phyloP scores from a whole-genome alignment of 1,140 invertebrate genomes.

The Heliconius congener region DNA sequence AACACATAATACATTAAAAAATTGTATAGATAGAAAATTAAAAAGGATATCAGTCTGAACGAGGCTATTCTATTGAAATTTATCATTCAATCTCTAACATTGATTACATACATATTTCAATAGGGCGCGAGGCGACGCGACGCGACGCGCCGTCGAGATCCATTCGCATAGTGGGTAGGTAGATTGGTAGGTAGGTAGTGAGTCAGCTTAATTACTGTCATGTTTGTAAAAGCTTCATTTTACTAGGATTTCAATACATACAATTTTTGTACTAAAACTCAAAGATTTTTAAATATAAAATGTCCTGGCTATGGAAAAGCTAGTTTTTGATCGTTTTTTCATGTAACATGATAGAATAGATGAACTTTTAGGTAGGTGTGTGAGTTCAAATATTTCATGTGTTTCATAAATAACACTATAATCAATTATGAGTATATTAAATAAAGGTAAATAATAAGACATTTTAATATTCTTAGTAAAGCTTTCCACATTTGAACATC shows the following conservation, averaged over 20 bases:
- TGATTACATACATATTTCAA: slow-evolving; percentile 24
- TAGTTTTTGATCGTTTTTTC: not conserved
- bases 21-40: not conserved
- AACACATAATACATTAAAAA: no score
- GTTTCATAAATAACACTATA: no score
- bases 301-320: not conserved
- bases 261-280: not conserved
- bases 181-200: not conserved
- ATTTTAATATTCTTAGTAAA: no score
- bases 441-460: no score
- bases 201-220: slow-evolving; percentile 23
- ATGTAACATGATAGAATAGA: no score
- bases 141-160: slow-evolving; percentile 4
- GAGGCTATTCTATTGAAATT: slow-evolving; percentile 18
- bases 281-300: not conserved
- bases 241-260: slow-evolving; percentile 12
- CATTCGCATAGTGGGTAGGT: slow-evolving; percentile 5
- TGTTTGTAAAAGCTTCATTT: slow-evolving; percentile 17
- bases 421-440: no score
- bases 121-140: slow-evolving; percentile 1
- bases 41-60: not conserved
- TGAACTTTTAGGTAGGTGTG: not conserved
- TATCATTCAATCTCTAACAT: slow-evolving; percentile 19
- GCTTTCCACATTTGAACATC: no score
- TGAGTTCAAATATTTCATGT: no score